Base-by-base conservation (phyloP, 2,797 vertebrate species). In the Aeoliscus strigatus region DNA sequence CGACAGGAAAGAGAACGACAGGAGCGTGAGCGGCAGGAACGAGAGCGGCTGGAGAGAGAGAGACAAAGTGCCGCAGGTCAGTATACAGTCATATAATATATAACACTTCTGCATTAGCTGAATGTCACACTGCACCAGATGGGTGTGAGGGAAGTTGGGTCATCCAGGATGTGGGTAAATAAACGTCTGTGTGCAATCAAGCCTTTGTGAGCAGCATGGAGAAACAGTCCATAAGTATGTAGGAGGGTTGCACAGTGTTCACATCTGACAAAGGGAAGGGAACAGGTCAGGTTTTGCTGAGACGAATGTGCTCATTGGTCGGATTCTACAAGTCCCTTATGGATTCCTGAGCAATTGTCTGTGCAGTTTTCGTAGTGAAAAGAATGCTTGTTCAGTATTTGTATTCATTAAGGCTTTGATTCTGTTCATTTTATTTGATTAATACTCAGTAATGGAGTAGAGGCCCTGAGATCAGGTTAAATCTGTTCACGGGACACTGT, bases 11-110 rank as follows among this genome's bases (percentile, higher is more conserved):
- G 71, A 13, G 87, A 89, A 17, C 57, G 78, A 27, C 81, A 81
- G 49, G 85, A 87, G 35, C 45, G 60, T 43, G 78, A 78, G 14
- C 32, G 57, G 27, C 80, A 58, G 38, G 87, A 88, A 43, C 11
- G 65, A 3, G 87, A 89, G 32, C 26, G 66, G 1, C 76, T 39
- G 36, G 86, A 88, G 4, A 62, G 77, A 52, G 87, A 88, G 18
- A 55, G 83, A 77, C 86, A 86, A 78, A 58, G 75, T 13, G 60
- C 82, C 51, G 60, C 86, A 86, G 86, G 89, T 89, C 53, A 76
- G 80, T 31, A 41, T 6, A 3, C 14, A 13, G 13, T 9, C 0
- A 14, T 24, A 17, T 17, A 33, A 27, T 16, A 2, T 9, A 36
- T 13, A 5, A 9, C 10, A 18, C 23, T 15, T 1, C 12, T 30